Base-by-base conservation (phyloP, 2,113 vertebrate species). In the Tylochromis polylepis region DNA sequence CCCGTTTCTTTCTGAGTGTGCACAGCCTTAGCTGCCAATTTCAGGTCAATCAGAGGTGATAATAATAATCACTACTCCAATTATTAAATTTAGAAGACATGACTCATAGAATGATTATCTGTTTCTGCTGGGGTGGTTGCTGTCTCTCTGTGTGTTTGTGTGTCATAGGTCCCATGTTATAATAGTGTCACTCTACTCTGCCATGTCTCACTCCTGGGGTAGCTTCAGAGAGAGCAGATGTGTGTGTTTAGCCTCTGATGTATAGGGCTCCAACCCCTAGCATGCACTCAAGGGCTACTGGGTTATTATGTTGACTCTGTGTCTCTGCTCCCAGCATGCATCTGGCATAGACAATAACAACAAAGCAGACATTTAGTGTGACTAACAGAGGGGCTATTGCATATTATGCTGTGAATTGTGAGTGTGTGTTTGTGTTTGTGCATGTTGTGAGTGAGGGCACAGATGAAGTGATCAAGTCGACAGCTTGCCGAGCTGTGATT, bases 391-490 rank as follows among this genome's bases (percentile, higher is more conserved):
- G 72, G 62, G 77, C 82, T 14, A 59, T 81, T 22, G 78, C 67
- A 86, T 85, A 88, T 83, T 77, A 85, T 55, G 85, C 67, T 81
- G 65, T 56, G 80, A 36, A 51, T 79, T 86, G 65, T 70, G 81
- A 67, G 27, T 79, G 67, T 78, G 82, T 83, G 46, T 53, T 75
- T 75, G 43, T 75, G 20, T 86, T 75, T 85, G 85, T 85, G 92
- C 77, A 65, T 81, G 88, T 75, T 78, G 84, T 55, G 81, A 79
- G 84, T 11, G 56, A 89, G 94, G 87, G 88, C 87, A 91, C 93
- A 94, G 94, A 95, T 95, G 93, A 94, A 96, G 91, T 87, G 92
- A 96, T 95, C 94, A 94, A 92, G 90, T 93, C 85, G 89, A 94
- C 94, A 94, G 94, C 93, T 95, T 96, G 94, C 91, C 29, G 92